phyloP scores from a whole-genome alignment of 35 echinoderm and acorn worm genomes.

The Strongylocentrotus purpuratus region DNA sequence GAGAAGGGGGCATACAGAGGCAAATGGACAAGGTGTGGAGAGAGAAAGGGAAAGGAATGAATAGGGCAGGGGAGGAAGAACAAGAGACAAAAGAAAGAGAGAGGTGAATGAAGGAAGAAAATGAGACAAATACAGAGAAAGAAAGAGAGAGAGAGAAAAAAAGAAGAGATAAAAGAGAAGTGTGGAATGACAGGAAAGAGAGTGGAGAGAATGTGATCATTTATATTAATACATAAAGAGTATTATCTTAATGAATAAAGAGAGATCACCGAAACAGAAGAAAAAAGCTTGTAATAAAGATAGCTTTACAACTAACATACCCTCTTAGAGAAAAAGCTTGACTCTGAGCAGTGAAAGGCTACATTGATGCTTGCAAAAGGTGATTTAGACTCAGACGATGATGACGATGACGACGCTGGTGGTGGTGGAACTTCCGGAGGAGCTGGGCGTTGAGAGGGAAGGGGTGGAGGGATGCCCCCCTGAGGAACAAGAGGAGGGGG shows the following conservation, averaged over 20 bases:
- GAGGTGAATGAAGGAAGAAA: not conserved
- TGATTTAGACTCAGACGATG: not conserved
- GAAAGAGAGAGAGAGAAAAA: not conserved
- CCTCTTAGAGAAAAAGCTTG: conserved; percentile 28
- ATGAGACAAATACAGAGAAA: not conserved
- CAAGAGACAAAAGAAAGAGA: not conserved
- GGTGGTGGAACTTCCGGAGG: conserved; percentile 2
- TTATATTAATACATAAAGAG: not conserved
- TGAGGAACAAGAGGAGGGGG: not conserved
- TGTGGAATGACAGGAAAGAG: no score
- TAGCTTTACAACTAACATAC: not conserved
- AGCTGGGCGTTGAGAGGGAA: not conserved
- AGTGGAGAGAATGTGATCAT: not conserved
- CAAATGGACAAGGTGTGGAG: no score
- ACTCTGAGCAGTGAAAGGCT: conserved; percentile 19
- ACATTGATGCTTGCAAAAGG: conserved; percentile 29
- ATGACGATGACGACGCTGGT: not conserved
- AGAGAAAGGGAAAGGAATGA: not conserved
- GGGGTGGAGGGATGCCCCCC: not conserved
- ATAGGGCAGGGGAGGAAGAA: not conserved
- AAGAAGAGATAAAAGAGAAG: no score
- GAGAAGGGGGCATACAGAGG: no score
- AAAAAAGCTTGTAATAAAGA: not conserved
- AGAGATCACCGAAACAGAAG: not conserved
- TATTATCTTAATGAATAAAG: not conserved